A percentile compares a stretch with the other conserved stretches of the same genome.
Conservation (phyloP, 2,113 vertebrate genomes). For the Asarcornis scutulata region DNA sequence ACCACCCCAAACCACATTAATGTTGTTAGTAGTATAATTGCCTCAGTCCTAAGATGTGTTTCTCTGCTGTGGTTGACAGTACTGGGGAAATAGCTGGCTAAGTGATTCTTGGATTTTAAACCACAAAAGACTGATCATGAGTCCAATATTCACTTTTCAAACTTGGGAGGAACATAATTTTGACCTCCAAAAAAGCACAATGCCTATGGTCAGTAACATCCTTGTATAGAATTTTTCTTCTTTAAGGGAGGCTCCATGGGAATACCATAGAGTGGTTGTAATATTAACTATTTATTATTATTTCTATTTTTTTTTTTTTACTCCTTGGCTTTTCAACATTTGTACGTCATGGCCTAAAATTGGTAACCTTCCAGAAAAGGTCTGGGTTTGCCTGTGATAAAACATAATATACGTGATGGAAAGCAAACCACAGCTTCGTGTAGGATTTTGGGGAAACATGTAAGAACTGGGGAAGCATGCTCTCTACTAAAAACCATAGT, state of each 20-base stretch:
- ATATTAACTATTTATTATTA: background rate
- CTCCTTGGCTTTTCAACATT: background rate
- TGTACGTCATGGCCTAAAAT: background rate
- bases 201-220: background rate
- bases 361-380: background rate
- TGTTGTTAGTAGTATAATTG: background rate
- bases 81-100: constrained; percentile 21
- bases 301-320: background rate
- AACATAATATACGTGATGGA: background rate
- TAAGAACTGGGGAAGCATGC: background rate
- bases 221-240: background rate
- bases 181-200: constrained; percentile 20
- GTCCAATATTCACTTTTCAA: constrained; percentile 42
- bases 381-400: background rate
- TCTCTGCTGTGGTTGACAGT: constrained; percentile 49
- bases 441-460: background rate
- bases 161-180: constrained; percentile 4
- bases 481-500: background rate
- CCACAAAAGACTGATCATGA: background rate
- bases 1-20: background rate
- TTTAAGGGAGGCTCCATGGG: background rate
- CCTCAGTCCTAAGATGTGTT: background rate
- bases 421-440: background rate
- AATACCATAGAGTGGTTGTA: background rate
- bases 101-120: constrained; percentile 30